Evolutionary conservation across 2,888 invertebrate genomes (phyloP).

Genomic region (Drosophila diplacantha): DNA sequence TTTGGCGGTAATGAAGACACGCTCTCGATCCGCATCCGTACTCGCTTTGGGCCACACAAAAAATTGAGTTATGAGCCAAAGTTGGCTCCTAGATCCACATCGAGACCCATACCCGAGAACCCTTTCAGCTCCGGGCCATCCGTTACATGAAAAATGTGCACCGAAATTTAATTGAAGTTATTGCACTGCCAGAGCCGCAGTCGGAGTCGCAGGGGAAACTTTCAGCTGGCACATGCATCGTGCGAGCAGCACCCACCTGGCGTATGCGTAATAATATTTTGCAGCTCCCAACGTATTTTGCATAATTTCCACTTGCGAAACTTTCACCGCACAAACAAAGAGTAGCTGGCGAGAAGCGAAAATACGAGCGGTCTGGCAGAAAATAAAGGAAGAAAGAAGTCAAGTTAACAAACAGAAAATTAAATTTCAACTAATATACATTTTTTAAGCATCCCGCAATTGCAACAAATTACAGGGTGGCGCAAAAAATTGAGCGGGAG

Average conservation of each 20-base stretch:
- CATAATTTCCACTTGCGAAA: slow-evolving; percentile 68
- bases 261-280: slow-evolving; percentile 65
- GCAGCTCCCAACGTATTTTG: slow-evolving; percentile 54
- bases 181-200: slow-evolving; percentile 40
- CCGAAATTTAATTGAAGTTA: slow-evolving; percentile 63
- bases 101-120: neutral
- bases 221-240: slow-evolving; percentile 42
- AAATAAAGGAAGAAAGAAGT: slow-evolving; percentile 25
- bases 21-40: slow-evolving; percentile 9
- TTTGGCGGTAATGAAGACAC: slow-evolving; percentile 31
- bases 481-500: neutral
- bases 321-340: slow-evolving; percentile 50
- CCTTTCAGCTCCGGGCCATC: slow-evolving; percentile 8
- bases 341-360: slow-evolving; percentile 25
- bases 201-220: slow-evolving; percentile 30
- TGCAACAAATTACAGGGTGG: slow-evolving; percentile 57
- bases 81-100: slow-evolving; percentile 28
- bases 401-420: slow-evolving; percentile 54
- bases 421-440: slow-evolving; percentile 65
- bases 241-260: slow-evolving; percentile 45
- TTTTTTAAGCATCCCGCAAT: slow-evolving; percentile 53
- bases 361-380: slow-evolving; percentile 19
- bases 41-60: slow-evolving; percentile 14
- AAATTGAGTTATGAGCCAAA: slow-evolving; percentile 55
- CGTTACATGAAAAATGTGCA: slow-evolving; percentile 49